Evolutionary conservation across 2,113 vertebrate species (phyloP), one percentile per base, ranked within the genome.

Genomic region (Stercorarius parasiticus): DNA sequence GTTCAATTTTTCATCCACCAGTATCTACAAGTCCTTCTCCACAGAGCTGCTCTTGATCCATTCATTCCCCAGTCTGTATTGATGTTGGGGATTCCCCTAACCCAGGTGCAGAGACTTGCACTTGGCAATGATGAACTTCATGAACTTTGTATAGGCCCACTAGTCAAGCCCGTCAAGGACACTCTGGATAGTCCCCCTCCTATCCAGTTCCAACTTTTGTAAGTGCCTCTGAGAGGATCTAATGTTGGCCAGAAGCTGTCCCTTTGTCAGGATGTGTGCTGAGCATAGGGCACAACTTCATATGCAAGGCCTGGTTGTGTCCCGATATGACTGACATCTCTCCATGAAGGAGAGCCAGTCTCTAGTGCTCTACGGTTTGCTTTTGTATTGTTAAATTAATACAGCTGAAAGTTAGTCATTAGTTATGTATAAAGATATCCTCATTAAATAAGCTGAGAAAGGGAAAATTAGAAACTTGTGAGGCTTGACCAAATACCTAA

Each of bases 401-500:
- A 29, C 29, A 78, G 17, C 3, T 43, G 47, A 79, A 94, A 80
- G 7, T 26, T 61, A 84, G 3, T 29, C 1, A 47, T 72, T 38
- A 34, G 15, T 45, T 55, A 86, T 18, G 4, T 67, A 36, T 56
- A 87, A 86, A 72, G 47, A 42, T 66, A 67, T 20, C n/a, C 14
- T 79, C n/a, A 59, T 64, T 82, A 87, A 88, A 90, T n/a, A 86
- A 71, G 6, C 8, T 53, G 42, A 88, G 56, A 73, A 88, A 93
- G 8, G 30, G 30, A 85, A 73, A 90, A 91, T 74, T 71, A 67
- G 72, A 79, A 88, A 87, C 94, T 83, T 92, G 55, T 74, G 64
- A 91, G 27, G 80, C 86, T 96, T 95, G 64, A 87, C 62, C 50
- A 93, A 86, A 89, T 70, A 84, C 20, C 8, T 80, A 64, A 76